Conservation (phyloP, 1,140 invertebrate genomes). For the Brachionus angularis region DNA sequence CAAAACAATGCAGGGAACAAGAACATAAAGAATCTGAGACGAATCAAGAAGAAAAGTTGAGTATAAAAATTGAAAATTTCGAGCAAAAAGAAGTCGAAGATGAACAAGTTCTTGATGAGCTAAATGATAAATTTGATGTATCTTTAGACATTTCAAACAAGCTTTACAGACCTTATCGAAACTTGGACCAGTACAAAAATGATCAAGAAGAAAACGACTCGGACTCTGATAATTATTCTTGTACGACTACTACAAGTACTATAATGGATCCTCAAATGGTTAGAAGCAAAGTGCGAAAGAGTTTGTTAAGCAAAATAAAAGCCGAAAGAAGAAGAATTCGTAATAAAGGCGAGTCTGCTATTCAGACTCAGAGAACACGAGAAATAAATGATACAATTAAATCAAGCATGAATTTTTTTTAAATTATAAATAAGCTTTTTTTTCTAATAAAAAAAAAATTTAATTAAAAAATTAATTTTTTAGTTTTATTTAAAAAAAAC, state of each 20-base stretch:
- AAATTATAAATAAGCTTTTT: too few species aligned
- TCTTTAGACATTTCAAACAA: neutral
- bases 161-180: conserved; percentile 19
- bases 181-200: neutral
- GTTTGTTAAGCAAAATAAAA: conserved; percentile 6
- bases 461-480: neutral
- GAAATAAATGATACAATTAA: conserved; percentile 36
- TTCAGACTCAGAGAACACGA: conserved; percentile 2
- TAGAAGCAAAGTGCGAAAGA: conserved; percentile 12
- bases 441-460: conserved; percentile 19
- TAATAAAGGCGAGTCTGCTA: conserved; percentile 20
- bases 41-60: neutral
- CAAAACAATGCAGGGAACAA: neutral
- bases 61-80: neutral
- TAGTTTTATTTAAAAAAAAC: neutral
- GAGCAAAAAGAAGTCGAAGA: neutral
- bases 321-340: conserved; percentile 9
- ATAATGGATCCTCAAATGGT: conserved; percentile 35
- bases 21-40: neutral
- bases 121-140: conserved; percentile 35
- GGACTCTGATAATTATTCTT: conserved; percentile 39
- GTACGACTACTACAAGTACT: conserved; percentile 25
- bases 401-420: conserved; percentile 42
- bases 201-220: neutral
- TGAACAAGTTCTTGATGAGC: neutral